phyloP scores from a whole-genome alignment of 2,888 invertebrate genomes.

The Itoplectis maculator region DNA sequence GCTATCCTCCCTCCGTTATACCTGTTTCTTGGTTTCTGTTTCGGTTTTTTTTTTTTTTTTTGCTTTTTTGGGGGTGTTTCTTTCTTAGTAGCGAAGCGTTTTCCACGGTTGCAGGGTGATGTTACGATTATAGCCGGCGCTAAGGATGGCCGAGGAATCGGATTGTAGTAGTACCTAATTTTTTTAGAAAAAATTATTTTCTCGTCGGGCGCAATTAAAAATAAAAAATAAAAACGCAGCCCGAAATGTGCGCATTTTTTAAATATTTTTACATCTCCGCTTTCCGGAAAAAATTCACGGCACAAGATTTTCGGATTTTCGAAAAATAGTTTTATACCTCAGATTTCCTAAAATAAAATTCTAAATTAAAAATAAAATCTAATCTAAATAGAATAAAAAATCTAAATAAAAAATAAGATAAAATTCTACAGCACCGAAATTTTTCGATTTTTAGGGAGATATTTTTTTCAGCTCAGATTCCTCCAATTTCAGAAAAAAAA shows the following conservation, averaged over 20 bases:
- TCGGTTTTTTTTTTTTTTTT: conserved; percentile 7
- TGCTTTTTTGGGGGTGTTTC: neutral
- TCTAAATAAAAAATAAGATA: neutral
- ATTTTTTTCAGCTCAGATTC: no score
- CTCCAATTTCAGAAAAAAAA: neutral
- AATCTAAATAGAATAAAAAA: neutral
- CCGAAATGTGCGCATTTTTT: no score
- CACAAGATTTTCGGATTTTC: no score
- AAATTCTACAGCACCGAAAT: neutral
- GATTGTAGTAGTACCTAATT: neutral
- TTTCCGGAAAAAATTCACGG: no score
- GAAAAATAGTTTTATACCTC: no score
- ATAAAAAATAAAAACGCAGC: no score
- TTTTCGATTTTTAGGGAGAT: no score
- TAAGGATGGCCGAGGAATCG: neutral
- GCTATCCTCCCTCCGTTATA: conserved; percentile 2
- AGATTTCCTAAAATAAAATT: no score
- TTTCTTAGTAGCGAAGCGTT: neutral
- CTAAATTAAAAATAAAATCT: no score
- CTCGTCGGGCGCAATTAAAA: no score
- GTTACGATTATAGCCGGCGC: conserved; percentile 20
- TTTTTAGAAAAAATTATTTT: no score
- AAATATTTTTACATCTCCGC: neutral
- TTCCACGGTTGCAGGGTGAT: neutral
- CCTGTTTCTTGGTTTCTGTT: neutral